Conservation (phyloP, 2,113 vertebrate species). For the Galbula dea region DNA sequence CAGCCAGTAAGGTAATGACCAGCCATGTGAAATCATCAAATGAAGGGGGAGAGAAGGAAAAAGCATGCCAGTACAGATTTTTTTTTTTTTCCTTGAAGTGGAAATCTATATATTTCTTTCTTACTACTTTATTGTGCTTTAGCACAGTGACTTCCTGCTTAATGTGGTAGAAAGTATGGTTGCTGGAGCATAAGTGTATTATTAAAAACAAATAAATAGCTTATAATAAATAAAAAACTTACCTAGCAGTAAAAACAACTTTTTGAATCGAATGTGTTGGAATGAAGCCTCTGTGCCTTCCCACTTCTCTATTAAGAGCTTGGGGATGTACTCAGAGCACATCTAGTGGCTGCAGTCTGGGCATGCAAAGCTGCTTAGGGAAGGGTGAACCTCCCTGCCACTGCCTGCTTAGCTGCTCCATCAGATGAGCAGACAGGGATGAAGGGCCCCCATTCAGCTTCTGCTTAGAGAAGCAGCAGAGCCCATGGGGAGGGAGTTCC, state of each 20-base stretch:
- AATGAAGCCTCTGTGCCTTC: not conserved
- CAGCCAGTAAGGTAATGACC: not conserved
- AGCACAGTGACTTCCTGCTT: not conserved
- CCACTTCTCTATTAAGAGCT: not conserved
- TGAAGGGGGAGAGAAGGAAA: not conserved
- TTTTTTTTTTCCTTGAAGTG: not conserved
- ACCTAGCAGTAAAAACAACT: not conserved
- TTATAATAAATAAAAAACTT: not conserved
- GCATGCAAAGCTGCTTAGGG: not conserved
- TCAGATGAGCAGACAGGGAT: accelerated
- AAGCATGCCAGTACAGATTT: not conserved
- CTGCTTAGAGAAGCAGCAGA: not conserved
- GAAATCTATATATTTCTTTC: not conserved
- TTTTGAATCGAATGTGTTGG: not conserved
- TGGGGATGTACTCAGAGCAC: not conserved
- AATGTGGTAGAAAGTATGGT: not conserved
- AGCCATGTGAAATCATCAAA: not conserved
- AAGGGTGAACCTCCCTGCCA: not conserved
- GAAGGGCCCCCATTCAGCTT: not conserved
- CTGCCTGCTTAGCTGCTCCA: not conserved
- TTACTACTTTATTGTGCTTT: not conserved
- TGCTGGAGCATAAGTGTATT: not conserved
- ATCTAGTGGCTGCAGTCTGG: not conserved
- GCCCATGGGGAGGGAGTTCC: not conserved
- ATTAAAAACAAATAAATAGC: not conserved